phyloP scores from a whole-genome alignment of 2,888 invertebrate species.

The Lasioglossum villosulum region DNA sequence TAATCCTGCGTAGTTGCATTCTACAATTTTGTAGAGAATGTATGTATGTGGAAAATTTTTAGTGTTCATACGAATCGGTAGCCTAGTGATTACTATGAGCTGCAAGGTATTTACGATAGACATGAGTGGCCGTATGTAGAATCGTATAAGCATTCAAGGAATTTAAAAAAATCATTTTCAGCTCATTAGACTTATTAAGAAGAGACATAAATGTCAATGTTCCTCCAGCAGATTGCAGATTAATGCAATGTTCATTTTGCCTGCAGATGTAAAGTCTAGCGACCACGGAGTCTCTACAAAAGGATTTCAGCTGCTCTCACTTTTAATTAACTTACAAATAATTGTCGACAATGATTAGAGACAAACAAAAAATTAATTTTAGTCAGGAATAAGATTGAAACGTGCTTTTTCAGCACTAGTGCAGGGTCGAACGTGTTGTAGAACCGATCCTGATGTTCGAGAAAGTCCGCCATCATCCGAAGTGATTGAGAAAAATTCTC shows the following conservation, averaged over 20 bases:
- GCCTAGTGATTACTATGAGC: no score
- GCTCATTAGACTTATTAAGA: no score
- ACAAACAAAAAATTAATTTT: not conserved
- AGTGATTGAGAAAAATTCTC: conserved; percentile 1
- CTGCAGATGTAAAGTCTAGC: not conserved
- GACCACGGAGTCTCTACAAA: not conserved
- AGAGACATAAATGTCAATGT: not conserved
- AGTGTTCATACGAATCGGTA: no score
- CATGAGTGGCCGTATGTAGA: no score
- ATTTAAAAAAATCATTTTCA: no score
- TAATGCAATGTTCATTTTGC: no score
- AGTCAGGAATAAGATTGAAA: not conserved
- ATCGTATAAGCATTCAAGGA: no score
- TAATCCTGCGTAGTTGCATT: no score
- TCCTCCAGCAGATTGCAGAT: not conserved
- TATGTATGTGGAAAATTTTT: no score
- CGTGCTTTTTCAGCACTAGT: no score
- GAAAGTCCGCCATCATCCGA: conserved; percentile 11
- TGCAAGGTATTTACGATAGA: no score
- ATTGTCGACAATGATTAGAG: not conserved
- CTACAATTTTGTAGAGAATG: no score
- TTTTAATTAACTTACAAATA: not conserved
- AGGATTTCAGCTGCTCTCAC: not conserved
- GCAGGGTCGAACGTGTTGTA: not conserved
- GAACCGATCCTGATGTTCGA: not conserved